Percentiles rank a stretch among this genome's conserved stretches.
phyloP scores from a whole-genome alignment of 2,797 vertebrate genomes.

The Catostomus latipinnis region DNA sequence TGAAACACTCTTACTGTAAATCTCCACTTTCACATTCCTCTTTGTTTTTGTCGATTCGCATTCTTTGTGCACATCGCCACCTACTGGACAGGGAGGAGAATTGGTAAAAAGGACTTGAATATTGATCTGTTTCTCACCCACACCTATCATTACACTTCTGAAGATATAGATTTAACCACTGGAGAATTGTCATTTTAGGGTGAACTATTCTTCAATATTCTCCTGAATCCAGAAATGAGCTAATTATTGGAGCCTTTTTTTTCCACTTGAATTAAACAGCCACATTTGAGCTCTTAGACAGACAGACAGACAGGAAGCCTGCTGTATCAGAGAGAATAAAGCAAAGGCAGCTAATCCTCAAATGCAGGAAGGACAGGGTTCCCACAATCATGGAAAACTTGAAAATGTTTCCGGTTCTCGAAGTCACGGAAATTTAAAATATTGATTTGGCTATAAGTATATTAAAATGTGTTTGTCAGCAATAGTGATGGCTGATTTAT shows the following conservation, averaged over 20 bases:
- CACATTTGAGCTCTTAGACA: constrained; percentile 6
- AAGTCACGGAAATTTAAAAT: not conserved
- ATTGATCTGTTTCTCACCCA: too few species aligned
- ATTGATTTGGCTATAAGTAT: not conserved
- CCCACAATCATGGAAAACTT: not conserved
- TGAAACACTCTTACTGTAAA: too few species aligned
- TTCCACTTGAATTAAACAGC: not conserved
- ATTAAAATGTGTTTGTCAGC: not conserved
- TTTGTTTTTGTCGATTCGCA: too few species aligned
- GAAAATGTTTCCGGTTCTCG: not conserved
- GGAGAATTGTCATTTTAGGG: too few species aligned
- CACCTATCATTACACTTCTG: too few species aligned
- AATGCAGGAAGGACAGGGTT: constrained; percentile 13
- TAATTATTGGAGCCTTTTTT: not conserved
- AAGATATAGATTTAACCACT: too few species aligned
- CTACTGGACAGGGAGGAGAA: too few species aligned
- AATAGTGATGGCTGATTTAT: not conserved
- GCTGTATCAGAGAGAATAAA: constrained; percentile 12
- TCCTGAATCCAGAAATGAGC: not conserved
- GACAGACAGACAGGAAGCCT: not conserved
- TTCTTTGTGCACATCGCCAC: too few species aligned
- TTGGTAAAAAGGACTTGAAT: too few species aligned
- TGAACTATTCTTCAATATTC: not conserved
- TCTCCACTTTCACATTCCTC: too few species aligned
- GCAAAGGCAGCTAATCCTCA: constrained; percentile 45